Percentiles rank a stretch among this genome's conserved stretches.
Evolutionary conservation across 2,888 invertebrate genomes (phyloP).

Genomic region (Lasioglossum villosulum): DNA sequence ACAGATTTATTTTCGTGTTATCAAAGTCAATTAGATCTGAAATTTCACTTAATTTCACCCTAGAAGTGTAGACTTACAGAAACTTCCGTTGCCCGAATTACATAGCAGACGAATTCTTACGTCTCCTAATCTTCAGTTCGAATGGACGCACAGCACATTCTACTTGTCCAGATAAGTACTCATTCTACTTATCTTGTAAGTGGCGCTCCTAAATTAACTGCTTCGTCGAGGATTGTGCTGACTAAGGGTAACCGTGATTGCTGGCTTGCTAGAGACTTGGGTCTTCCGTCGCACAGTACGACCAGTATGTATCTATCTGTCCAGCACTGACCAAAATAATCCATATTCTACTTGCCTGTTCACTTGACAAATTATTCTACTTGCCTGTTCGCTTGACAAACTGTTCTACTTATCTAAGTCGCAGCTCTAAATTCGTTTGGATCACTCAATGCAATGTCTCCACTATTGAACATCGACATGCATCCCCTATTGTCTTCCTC

Average conservation of each 20-base stretch:
- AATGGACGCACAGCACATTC: neutral
- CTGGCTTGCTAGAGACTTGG: neutral
- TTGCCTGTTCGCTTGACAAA: neutral
- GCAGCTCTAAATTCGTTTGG: neutral
- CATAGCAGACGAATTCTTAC: neutral
- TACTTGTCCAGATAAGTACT: slow-evolving; percentile 6
- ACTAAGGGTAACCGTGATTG: slow-evolving; percentile 1
- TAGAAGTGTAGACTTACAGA: neutral
- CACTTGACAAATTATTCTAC: neutral
- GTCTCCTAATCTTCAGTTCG: neutral
- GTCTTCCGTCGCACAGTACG: neutral
- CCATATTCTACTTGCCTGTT: neutral
- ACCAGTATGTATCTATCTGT: neutral
- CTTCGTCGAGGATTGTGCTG: neutral
- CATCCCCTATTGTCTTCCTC: neutral
- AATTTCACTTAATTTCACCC: neutral
- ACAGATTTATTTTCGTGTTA: neutral
- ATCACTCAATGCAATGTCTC: neutral
- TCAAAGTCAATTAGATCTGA: neutral
- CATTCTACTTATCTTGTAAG: slow-evolving; percentile 14
- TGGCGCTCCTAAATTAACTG: slow-evolving; percentile 6
- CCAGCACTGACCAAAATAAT: slow-evolving; percentile 2
- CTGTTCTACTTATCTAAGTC: neutral
- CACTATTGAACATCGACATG: neutral
- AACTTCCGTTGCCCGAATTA: neutral